A percentile compares a stretch with the other conserved stretches of the same genome.
These are phyloP conservation scores for Goniozus legneri DNA, from an alignment of 1,140 invertebrate genomes.

Conservation along the genomic window DNA sequence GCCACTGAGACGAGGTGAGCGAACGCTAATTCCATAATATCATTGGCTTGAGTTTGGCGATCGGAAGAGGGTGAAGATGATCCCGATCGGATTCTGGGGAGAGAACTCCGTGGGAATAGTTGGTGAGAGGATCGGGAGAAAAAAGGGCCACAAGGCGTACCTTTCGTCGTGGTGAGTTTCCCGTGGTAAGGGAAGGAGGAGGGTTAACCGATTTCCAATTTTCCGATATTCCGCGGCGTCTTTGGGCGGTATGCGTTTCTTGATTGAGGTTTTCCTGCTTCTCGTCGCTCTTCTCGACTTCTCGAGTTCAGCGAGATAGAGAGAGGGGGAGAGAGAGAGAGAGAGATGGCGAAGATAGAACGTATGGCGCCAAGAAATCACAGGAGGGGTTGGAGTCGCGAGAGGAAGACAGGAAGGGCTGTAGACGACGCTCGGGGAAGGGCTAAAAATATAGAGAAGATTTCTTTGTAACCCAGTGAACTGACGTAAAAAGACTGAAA, in stretches of 20 bases:
- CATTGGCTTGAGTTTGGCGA: too few relatives aligned
- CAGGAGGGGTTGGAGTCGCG: background rate
- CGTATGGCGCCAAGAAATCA: too few relatives aligned
- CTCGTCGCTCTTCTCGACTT: constrained; percentile 15
- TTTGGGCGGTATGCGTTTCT: constrained; percentile 21
- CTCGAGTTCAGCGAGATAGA: too few relatives aligned
- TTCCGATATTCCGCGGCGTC: constrained; percentile 34
- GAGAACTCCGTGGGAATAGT: too few relatives aligned
- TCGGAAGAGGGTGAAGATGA: too few relatives aligned
- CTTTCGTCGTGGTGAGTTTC: constrained; percentile 18
- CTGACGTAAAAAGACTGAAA: constrained; percentile 1
- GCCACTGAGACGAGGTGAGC: too few relatives aligned
- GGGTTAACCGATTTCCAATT: constrained; percentile 37
- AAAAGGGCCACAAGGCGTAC: constrained; percentile 23
- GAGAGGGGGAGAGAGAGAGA: background rate
- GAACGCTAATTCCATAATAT: too few relatives aligned
- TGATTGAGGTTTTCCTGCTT: constrained; percentile 28
- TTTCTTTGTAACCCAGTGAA: constrained; percentile 4
- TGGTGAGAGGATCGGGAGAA: too few relatives aligned
- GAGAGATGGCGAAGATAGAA: background rate
- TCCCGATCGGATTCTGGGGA: too few relatives aligned
- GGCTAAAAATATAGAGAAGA: constrained; percentile 7
- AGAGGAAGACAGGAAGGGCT: background rate
- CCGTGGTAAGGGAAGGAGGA: constrained; percentile 13
- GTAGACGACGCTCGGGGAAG: too few relatives aligned